Base-by-base conservation (phyloP, 2,113 vertebrate genomes). In the Paratilapia polleni region DNA sequence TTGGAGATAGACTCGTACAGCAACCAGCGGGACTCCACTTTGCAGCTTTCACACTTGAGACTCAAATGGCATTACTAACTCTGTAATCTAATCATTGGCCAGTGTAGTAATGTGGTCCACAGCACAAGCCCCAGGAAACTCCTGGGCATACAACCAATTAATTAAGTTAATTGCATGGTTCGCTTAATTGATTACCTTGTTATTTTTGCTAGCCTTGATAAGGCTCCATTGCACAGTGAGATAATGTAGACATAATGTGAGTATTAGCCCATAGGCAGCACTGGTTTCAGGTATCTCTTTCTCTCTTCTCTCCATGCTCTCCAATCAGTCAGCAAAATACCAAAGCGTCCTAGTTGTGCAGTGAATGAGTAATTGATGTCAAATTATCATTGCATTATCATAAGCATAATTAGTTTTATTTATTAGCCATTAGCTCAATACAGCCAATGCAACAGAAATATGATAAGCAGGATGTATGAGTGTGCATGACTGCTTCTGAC, bases 171-270 rank as follows among this genome's bases (percentile, higher is more conserved):
- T 94, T 93, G 90, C 93, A 84, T 85, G 90, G 89, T 93, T 94
- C 93, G 87, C 90, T 92, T 93, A 95, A 95, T 94, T 95, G 92
- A 95, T 95, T 94, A 93, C 91, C 93, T 92, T 93, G 91, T 94
- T 94, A 94, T 93, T 93, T 92, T 91, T 91, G 88, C 87, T 82
- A 73, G 91, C 87, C 68, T 87, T 89, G 90, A 92, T 94, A 91
- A 89, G 90, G 87, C 84, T 91, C 80, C 66, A 85, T 91, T 91
- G 87, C 89, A 85, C 49, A 73, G 81, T 64, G 83, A 91, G 91
- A 94, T 91, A 89, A 90, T 89, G 81, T 91, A 83, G 90, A 92
- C 90, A 88, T 82, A 91, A 92, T 89, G 90, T 84, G 92, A 86
- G 85, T 63, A 80, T 87, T 78, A 81, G 80, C 84, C 89, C 78